A percentile compares a stretch with the other conserved stretches of the same genome.
These are phyloP conservation scores for Gymnoscelis rufifasciata DNA, from an alignment of 2,888 invertebrate species.

Conservation along the genomic window DNA sequence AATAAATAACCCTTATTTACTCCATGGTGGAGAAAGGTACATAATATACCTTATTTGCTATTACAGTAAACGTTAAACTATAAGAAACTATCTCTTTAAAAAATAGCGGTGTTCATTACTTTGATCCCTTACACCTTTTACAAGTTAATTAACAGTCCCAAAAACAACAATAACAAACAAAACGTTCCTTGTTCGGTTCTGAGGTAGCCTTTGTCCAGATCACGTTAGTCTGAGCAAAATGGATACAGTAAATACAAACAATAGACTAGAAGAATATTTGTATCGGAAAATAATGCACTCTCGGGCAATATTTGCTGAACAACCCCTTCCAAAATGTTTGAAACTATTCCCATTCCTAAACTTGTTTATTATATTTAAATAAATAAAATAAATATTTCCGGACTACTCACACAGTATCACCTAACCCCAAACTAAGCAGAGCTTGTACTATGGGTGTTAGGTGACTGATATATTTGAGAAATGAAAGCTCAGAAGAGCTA, in stretches of 20 bases:
- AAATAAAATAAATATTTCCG: too few species aligned
- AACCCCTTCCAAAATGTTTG: not conserved
- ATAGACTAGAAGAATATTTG: not conserved
- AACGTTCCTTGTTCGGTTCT: slow-evolving; percentile 8
- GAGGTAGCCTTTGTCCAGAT: slow-evolving; percentile 8
- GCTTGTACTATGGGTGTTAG: too few species aligned
- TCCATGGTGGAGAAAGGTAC: too few species aligned
- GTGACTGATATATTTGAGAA: too few species aligned
- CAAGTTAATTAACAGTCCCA: slow-evolving; percentile 1
- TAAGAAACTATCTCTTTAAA: too few species aligned
- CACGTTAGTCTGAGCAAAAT: slow-evolving; percentile 6
- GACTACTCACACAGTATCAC: too few species aligned
- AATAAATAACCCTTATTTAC: too few species aligned
- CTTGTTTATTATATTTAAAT: too few species aligned
- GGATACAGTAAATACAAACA: slow-evolving; percentile 1
- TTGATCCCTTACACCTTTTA: not conserved
- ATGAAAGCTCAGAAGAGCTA: too few species aligned
- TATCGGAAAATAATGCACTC: not conserved
- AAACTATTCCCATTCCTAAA: not conserved
- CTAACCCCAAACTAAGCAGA: too few species aligned
- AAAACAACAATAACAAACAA: slow-evolving; percentile 1
- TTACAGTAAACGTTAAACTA: too few species aligned
- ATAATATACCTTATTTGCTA: too few species aligned
- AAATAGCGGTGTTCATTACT: not conserved
- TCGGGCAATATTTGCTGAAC: not conserved